Evolutionary conservation across 2,888 invertebrate species (phyloP), one percentile per base, ranked within the genome.

Genomic region (Phalera bucephala): DNA sequence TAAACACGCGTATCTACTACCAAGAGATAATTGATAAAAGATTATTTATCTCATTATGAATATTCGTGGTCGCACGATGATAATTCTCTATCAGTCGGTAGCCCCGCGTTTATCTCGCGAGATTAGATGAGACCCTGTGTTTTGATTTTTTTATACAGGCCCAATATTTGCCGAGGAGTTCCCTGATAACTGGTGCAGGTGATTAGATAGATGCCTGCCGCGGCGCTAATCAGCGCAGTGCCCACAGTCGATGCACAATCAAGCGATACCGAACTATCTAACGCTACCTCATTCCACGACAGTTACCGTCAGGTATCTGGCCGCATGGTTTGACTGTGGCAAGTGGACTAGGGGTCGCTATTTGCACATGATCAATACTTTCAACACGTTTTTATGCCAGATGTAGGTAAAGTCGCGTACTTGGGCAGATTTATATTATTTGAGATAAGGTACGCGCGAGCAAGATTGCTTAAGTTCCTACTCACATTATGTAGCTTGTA

Each of bases 401-500:
- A n/a, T n/a, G n/a, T n/a, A n/a, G n/a, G n/a, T n/a, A n/a, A n/a
- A n/a, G n/a, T n/a, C n/a, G n/a, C n/a, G n/a, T n/a, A n/a, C n/a
- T n/a, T n/a, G n/a, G n/a, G n/a, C n/a, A n/a, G n/a, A n/a, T n/a
- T n/a, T n/a, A n/a, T n/a, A n/a, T n/a, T n/a, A n/a, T n/a, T n/a
- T n/a, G n/a, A n/a, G n/a, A n/a, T n/a, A n/a, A n/a, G n/a, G n/a
- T n/a, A n/a, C 17, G 17, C 17, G 17, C 17, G 17, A 3, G 17
- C 17, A 3, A 5, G 17, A 3, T 3, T 3, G 3, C 3, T 5
- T 3, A 3, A 5, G 19, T 12, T 8, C 6, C n/a, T 17, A 64
- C 83, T 93, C 70, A 95, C 95, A 72, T 92, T 93, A 73, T 97
- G 96, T 53, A 97, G 91, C 88, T 96, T 97, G 90, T 91, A 96